phyloP scores from a whole-genome alignment of 2,113 vertebrate genomes.

The Pitta sordida region DNA sequence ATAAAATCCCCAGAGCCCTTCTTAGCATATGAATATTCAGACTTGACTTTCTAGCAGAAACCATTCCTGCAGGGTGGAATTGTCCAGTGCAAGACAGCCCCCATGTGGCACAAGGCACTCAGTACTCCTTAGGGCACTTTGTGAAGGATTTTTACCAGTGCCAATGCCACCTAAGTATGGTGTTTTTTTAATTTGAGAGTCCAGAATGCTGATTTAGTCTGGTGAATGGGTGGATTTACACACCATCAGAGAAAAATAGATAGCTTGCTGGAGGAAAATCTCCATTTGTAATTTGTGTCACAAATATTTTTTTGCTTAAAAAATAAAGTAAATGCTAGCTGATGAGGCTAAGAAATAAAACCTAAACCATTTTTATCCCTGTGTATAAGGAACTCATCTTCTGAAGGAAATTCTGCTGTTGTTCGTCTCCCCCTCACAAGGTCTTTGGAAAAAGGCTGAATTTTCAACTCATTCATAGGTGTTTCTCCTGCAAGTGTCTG shows the following conservation, averaged over 20 bases:
- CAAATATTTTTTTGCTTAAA: neutral
- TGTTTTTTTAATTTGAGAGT: neutral
- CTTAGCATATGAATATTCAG: neutral
- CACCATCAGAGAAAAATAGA: neutral
- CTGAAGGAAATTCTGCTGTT: neutral
- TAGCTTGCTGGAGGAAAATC: neutral
- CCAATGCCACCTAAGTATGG: neutral
- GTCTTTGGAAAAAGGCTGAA: neutral
- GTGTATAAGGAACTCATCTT: neutral
- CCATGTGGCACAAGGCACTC: neutral
- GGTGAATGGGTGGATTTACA: neutral
- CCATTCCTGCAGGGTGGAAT: neutral
- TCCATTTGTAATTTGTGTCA: neutral
- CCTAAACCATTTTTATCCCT: fast-evolving
- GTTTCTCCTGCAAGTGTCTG: neutral
- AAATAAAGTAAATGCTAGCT: neutral
- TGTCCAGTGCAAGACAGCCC: neutral
- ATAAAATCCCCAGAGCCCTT: neutral
- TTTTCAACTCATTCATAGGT: neutral
- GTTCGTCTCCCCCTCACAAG: neutral
- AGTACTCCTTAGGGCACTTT: fast-evolving
- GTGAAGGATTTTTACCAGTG: neutral
- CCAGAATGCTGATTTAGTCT: neutral
- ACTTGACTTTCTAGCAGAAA: neutral
- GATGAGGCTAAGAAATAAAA: neutral